Base-by-base conservation (phyloP, 2,113 vertebrate genomes). In the Calcarius ornatus region DNA sequence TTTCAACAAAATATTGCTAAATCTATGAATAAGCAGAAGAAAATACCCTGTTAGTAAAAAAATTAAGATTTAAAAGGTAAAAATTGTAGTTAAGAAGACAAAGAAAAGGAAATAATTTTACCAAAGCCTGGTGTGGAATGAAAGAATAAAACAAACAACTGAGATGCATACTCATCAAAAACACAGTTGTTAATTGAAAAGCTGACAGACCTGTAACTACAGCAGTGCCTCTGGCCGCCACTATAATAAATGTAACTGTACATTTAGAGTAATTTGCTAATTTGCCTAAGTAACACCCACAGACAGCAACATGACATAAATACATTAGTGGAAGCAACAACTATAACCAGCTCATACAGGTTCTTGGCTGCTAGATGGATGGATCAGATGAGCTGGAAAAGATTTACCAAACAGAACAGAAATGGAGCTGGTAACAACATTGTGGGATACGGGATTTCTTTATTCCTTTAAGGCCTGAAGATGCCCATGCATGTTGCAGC, bases 241-340 rank as follows among this genome's bases (percentile, higher is more conserved):
- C 17, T 56, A 77, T 94, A 90, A 97, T 83, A 97, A 97, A 90
- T 96, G 96, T 83, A 86, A 79, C 91, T 83, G 73, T 95, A 81
- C 66, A 76, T 96, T 96, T 94, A 92, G 96, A 94, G 93, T 97
- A 95, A 97, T 97, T 97, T 95, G 94, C 88, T 97, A 93, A 98
- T 98, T 97, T 97, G 93, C 95, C 94, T 94, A 90, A 97, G 97
- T 95, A 94, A 96, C 96, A 88, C 90, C 93, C 95, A 93, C 81
- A 93, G 97, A 95, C 95, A 89, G 97, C 79, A 97, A 92, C 91
- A 56, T 94, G 95, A 94, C 94, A 93, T 85, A 91, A 97, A 96
- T 81, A 94, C 92, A 87, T 94, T 64, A 96, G 91, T 48, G 65
- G 15, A 45, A 95, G 92, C 94, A 94, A 71, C n/a, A 66, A 66